Evolutionary conservation across 2,113 vertebrate species (phyloP).

Genomic region (Junco hyemalis): DNA sequence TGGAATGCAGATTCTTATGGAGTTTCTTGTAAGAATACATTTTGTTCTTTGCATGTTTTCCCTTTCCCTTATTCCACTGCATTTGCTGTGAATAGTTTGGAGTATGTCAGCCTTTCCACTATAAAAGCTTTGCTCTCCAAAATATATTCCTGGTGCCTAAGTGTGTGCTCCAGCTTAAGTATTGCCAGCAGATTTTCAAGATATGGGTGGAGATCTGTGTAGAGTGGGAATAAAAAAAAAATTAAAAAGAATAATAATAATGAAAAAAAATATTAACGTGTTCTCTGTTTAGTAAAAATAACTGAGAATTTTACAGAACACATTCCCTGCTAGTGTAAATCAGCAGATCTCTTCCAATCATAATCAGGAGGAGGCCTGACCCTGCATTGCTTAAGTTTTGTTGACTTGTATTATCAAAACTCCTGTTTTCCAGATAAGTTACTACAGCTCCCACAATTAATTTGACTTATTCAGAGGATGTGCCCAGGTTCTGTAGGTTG

Average conservation of each 20-base stretch:
- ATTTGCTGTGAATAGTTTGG: neutral
- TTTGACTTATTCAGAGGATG: neutral
- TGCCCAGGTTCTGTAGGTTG: neutral
- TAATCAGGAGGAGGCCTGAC: neutral
- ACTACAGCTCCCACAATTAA: neutral
- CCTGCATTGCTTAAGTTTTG: neutral
- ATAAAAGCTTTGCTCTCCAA: neutral
- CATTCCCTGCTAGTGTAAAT: neutral
- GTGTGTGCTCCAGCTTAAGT: neutral
- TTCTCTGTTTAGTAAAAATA: neutral
- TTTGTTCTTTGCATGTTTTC: neutral
- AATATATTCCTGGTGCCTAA: neutral
- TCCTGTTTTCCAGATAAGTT: neutral
- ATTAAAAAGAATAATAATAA: neutral
- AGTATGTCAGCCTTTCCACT: slow-evolving; percentile 4
- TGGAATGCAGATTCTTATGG: neutral
- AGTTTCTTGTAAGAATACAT: neutral
- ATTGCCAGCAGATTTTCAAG: neutral
- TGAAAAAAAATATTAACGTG: neutral
- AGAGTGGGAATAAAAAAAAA: neutral
- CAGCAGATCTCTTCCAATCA: neutral
- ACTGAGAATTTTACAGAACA: neutral
- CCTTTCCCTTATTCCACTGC: neutral
- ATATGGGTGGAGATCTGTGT: neutral
- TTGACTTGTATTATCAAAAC: neutral